These are phyloP conservation scores for Chaetodon auriga DNA, from an alignment of 2,113 vertebrate species.

Conservation along the genomic window DNA sequence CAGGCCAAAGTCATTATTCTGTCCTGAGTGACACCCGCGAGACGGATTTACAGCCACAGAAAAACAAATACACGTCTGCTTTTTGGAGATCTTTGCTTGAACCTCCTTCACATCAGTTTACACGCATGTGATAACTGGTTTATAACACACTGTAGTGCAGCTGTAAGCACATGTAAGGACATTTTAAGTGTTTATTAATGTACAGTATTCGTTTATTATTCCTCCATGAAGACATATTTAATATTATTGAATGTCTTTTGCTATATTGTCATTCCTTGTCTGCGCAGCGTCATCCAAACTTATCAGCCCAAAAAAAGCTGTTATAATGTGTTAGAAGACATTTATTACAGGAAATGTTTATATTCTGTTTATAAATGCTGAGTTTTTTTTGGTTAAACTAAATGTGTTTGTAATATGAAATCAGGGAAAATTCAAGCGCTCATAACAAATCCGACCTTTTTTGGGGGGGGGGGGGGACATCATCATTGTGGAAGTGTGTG, in stretches of 20 bases:
- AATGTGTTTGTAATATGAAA: neutral
- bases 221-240: no score
- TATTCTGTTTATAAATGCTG: neutral
- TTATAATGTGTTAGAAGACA: no score
- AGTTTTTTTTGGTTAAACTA: neutral
- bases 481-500: neutral
- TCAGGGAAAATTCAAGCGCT: neutral
- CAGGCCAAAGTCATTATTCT: constrained; percentile 65
- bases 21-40: constrained; percentile 33
- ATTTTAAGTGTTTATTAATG: no score
- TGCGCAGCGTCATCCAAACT: no score
- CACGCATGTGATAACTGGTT: no score
- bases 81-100: neutral
- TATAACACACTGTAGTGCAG: no score
- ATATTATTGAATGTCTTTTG: no score
- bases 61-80: neutral
- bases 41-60: constrained; percentile 19
- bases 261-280: no score
- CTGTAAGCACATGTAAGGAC: no score
- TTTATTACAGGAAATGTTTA: neutral
- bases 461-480: neutral
- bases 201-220: no score
- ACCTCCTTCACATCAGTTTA: neutral
- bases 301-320: no score
- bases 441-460: neutral